Conservation (phyloP, 2,888 invertebrate species). For the Mesorhabditis sp. region DNA sequence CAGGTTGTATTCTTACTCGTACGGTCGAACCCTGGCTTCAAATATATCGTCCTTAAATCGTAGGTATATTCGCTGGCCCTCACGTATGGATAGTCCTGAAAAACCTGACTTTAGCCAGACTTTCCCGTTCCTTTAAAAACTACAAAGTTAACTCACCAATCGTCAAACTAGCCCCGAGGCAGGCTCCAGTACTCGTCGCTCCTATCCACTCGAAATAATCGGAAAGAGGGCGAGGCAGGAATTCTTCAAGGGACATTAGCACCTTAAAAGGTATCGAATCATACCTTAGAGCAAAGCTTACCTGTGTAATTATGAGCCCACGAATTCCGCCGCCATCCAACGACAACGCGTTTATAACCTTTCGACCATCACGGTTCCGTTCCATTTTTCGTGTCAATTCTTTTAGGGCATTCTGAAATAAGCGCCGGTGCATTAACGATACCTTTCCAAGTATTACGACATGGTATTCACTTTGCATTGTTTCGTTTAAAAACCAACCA, state of each 20-base stretch:
- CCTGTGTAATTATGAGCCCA: background rate
- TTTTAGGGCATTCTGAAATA: no score
- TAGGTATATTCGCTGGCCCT: background rate
- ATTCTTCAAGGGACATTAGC: background rate
- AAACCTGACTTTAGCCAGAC: background rate
- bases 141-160: background rate
- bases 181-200: background rate
- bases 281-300: background rate
- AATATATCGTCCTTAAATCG: conserved; percentile 1
- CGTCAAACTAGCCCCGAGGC: background rate
- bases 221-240: background rate
- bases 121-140: background rate
- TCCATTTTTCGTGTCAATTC: no score
- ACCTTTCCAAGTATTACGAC: no score
- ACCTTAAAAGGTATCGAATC: background rate
- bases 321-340: conserved; percentile 3
- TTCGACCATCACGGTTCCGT: background rate
- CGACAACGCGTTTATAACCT: background rate
- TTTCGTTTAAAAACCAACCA: background rate
- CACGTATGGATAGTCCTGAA: background rate
- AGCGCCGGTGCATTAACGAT: no score
- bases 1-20: background rate
- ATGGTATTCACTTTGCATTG: no score
- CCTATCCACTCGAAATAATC: background rate
- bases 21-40: background rate